Base-by-base conservation (phyloP, 2,113 vertebrate species). In the Poeciliopsis prolifica region DNA sequence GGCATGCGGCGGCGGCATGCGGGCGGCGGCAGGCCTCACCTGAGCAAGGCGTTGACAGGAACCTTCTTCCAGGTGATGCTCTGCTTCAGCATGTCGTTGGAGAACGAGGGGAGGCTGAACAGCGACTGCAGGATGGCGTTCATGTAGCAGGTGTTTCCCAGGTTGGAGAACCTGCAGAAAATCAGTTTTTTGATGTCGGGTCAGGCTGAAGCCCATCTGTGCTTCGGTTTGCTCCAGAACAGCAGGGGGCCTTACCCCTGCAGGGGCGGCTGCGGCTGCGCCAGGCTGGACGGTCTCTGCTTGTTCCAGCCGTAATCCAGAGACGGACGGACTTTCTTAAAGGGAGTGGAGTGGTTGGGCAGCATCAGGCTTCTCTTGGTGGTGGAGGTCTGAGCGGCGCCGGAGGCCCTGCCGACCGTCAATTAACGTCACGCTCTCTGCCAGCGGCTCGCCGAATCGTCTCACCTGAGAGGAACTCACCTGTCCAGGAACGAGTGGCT, bases 111-210 rank as follows among this genome's bases (percentile, higher is more conserved):
- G 68, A 99, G 95, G 85, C 98, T 99, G 94, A 99, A 99, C 28
- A 99, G 93, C 29, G 98, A 99, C 81, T 99, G 98, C 69, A 99
- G 95, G 83, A 99, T 99, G 70, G 98, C 97, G 35, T 99, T 99
- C 98, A 99, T 99, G 86, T 99, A 99, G 84, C 98, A 99, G 7
- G 98, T 99, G 92, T 99, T 99, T 70, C 98, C 98, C 88, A 99
- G 86, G 84, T 99, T 99, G 72, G 98, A 99, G 93, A 99, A 99
- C 12, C 98, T 99, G 89, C 22, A 58, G 44, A 48, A 19, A 48
- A 19, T 48, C 44, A 48, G 17, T 48, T 48, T 19, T 19, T 19
- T 48, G 15, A 19, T 17, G 44, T 6, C 19, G 15, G 5, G 1
- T 48, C 44, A 48, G 17, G 44, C 4, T 48, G 4, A 48, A 19